These are phyloP conservation scores for Ischnus inquisitorius DNA, from an alignment of 2,888 invertebrate species.

Conservation along the genomic window DNA sequence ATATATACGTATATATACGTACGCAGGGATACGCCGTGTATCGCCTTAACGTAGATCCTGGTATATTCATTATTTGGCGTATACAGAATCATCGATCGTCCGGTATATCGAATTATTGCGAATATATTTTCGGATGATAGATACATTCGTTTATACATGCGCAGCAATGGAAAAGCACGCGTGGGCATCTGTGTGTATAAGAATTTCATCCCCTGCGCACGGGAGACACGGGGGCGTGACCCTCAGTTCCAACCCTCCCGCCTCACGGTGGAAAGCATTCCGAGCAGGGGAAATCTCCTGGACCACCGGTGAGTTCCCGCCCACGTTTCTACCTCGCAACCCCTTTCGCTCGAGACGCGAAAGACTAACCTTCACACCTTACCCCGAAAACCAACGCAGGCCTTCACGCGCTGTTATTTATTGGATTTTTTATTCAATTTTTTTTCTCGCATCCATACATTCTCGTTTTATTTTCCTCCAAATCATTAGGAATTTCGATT, in stretches of 20 bases:
- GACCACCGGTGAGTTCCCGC: conserved; percentile 71
- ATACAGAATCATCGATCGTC: conserved; percentile 12
- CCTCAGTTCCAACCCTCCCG: conserved; percentile 59
- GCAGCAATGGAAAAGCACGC: neutral
- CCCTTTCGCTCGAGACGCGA: conserved; percentile 33
- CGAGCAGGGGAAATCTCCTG: conserved; percentile 57
- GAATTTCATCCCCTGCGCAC: conserved; percentile 53
- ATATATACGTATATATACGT: neutral
- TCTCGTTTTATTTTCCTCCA: too few species aligned
- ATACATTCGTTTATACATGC: neutral
- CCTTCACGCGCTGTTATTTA: too few species aligned
- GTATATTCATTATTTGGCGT: conserved; percentile 80
- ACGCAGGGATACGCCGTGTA: too few species aligned
- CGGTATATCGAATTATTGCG: conserved; percentile 40
- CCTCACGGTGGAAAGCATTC: conserved; percentile 23
- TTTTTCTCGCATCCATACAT: neutral
- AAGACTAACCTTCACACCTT: conserved; percentile 54
- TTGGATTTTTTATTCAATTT: neutral
- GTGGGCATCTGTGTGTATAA: neutral
- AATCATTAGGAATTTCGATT: too few species aligned
- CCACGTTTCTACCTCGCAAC: conserved; percentile 66
- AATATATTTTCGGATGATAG: conserved; percentile 26
- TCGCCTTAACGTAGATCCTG: conserved; percentile 69
- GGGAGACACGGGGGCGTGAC: conserved; percentile 64
- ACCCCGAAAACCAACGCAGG: neutral